Percentiles rank a stretch among this genome's conserved stretches.
Conservation (phyloP, 2,113 vertebrate species). For the Alectura lathami region DNA sequence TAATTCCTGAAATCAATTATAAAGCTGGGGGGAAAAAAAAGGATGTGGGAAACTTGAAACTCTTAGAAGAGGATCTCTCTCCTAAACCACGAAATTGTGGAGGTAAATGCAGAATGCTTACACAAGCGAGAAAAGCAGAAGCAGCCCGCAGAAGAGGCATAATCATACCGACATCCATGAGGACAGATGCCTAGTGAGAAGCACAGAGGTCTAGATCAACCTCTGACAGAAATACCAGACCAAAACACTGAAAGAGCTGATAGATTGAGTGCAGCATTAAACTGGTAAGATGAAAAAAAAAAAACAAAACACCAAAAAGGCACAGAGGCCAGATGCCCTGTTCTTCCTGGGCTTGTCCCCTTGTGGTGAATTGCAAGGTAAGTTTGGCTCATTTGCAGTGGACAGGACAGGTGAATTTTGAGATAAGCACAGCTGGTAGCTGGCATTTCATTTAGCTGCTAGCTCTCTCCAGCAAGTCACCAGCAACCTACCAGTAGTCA, state of each 20-base stretch:
- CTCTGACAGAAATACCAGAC: background rate
- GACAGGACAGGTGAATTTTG: background rate
- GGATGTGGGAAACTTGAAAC: background rate
- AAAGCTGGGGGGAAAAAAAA: background rate
- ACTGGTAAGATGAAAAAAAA: background rate
- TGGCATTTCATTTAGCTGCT: background rate
- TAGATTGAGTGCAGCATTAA: background rate
- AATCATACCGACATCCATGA: background rate
- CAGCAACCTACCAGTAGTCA: background rate
- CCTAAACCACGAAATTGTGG: background rate
- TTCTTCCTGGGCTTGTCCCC: background rate
- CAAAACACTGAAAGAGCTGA: background rate
- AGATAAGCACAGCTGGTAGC: background rate
- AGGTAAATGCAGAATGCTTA: background rate
- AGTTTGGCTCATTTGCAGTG: background rate
- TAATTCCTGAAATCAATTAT: background rate
- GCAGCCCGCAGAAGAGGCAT: background rate
- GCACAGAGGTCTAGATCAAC: background rate
- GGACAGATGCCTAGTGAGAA: background rate
- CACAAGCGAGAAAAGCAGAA: background rate
- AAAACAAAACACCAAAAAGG: background rate
- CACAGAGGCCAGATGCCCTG: background rate
- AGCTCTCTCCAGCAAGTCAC: background rate
- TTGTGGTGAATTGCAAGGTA: background rate
- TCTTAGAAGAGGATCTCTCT: background rate